Evolutionary conservation across 2,113 vertebrate species (phyloP), one percentile per base, ranked within the genome.

Genomic region (Serilophus lunatus): DNA sequence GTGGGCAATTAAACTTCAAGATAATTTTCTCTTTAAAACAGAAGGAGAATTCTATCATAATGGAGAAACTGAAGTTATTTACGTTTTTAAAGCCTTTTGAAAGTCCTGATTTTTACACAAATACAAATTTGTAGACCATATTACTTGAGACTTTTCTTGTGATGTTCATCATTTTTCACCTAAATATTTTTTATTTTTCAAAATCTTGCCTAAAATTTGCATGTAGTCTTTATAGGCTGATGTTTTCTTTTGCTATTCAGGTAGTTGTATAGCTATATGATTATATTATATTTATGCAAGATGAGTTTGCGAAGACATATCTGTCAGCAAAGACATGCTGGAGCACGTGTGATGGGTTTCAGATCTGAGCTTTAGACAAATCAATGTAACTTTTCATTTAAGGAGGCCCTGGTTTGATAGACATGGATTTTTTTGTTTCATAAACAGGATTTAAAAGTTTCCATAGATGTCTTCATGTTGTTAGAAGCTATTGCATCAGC

Each of bases 381-480:
- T 51, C 22, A 54, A 5, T 64, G 29, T 63, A 76, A 60, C 24
- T 85, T 70, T 79, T 42, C 14, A 36, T 57, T 49, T 63, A 19
- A 75, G 87, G n/a, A 75, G 26, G 2, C 38, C 28, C 7, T 50
- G 66, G 26, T 38, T 40, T 66, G n/a, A 19, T 75, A 92, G 63
- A 80, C 0, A 0, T 38, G 23, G 6, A 1, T 0, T 2, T 9
- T 16, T 49, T 64, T 78, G 6, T 88, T 92, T 90, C 13, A 51
- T 84, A 54, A 63, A 36, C 36, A 79, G 4, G 4, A 20, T 78
- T 60, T 71, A 45, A 86, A 47, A 19, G 10, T 92, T 82, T 71
- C 53, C 18, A 3, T 40, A 53, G 23, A 36, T 70, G 10, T 70
- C 31, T 70, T 38, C 24, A 13, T 20, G 18, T 45, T 57, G 17